Evolutionary conservation across 1,140 invertebrate species (phyloP).

Genomic region (Megalopta genalis): DNA sequence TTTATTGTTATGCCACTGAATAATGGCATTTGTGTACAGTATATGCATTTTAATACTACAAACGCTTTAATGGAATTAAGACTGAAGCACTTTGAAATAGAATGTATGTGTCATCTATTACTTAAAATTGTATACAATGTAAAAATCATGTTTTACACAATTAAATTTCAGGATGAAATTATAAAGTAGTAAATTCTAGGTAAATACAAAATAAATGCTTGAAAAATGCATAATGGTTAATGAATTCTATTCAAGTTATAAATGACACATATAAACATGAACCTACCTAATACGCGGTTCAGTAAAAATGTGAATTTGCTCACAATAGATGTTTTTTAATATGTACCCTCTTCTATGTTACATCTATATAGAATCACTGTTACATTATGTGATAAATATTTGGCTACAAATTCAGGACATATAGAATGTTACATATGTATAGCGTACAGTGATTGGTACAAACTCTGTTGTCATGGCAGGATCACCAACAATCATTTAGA

Average conservation of each 20-base stretch:
- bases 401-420: constrained; percentile 26
- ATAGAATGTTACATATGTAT: constrained; percentile 2
- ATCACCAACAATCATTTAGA: constrained; percentile 20
- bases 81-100: constrained; percentile 57
- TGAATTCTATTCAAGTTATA: constrained; percentile 35
- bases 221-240: constrained; percentile 20
- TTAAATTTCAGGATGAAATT: constrained; percentile 3
- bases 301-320: constrained; percentile 23
- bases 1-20: constrained; percentile 66
- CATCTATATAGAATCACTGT: constrained; percentile 21
- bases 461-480: constrained; percentile 47
- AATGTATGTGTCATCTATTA: constrained; percentile 58
- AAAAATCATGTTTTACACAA: constrained; percentile 7
- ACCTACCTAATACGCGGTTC: constrained; percentile 21
- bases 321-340: constrained; percentile 46
- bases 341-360: constrained; percentile 24
- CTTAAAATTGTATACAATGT: constrained; percentile 38
- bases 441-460: constrained; percentile 26
- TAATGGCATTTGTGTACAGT: constrained; percentile 71
- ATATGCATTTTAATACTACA: constrained; percentile 71
- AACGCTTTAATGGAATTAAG: constrained; percentile 53
- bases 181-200: not conserved
- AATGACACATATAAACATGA: constrained; percentile 51
- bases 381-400: constrained; percentile 26
- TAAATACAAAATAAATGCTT: constrained; percentile 41